Base-by-base conservation (phyloP, 2,113 vertebrate genomes). In the Recurvirostra avosetta region DNA sequence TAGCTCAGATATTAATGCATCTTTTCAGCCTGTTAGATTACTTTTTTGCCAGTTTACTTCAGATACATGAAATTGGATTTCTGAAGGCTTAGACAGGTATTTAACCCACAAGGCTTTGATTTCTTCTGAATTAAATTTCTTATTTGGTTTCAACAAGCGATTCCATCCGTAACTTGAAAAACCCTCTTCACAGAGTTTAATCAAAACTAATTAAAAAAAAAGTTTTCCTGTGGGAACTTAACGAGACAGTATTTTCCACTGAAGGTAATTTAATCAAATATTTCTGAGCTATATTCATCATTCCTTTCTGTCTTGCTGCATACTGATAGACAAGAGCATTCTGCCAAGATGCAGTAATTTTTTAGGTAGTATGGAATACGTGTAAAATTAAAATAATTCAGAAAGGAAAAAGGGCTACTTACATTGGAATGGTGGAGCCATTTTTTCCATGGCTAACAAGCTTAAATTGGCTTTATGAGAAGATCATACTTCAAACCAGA, bases 201-300 rank as follows among this genome's bases (percentile, higher is more conserved):
- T 92, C 52, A 94, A 93, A 94, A 68, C 38, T 75, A 72, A 94
- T 75, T 72, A 61, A 67, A 71, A 73, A 96, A 78, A 74, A 73
- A 47, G 15, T 30, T 90, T 78, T 92, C 81, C 58, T 38, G 10
- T 66, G 82, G 75, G 88, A 94, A 45, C 22, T 65, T 79, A 59
- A 68, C 16, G 82, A 72, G n/a, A 65, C 34, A 61, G 36, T 73
- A 73, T 90, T 93, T 96, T 92, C 71, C 59, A 76, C 13, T 53
- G 40, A 86, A 93, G 82, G 65, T 76, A 76, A 90, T 83, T 90
- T 92, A 90, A 86, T 92, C 52, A 94, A 88, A 76, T 88, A 86
- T 94, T 94, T 97, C 78, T 79, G 38, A 87, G 56, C 19, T 56
- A 29, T 45, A 83, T 47, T 94, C 40, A 82, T 85, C 32, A 41